phyloP scores from a whole-genome alignment of 2,888 invertebrate genomes.

The Serripes groenlandicus region DNA sequence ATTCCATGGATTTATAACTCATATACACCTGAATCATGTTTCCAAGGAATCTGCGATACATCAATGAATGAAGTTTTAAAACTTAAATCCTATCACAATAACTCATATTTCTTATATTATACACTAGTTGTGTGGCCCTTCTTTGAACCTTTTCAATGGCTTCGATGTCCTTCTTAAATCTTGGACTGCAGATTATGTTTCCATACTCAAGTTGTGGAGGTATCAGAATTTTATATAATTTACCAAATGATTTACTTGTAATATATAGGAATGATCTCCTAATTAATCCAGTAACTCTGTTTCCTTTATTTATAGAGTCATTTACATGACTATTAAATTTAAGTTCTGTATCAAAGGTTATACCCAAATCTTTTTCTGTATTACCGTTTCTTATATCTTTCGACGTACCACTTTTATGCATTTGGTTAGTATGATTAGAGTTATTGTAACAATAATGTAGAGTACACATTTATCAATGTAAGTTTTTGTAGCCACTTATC shows the following conservation, averaged over 20 bases:
- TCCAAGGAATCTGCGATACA: slow-evolving; percentile 30
- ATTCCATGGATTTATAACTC: slow-evolving; percentile 5
- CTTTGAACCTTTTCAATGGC: slow-evolving; percentile 18
- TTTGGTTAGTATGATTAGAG: not conserved
- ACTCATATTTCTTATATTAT: too few species aligned
- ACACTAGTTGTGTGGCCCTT: slow-evolving; percentile 24
- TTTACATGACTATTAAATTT: slow-evolving; percentile 36
- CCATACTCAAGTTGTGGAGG: slow-evolving; percentile 27
- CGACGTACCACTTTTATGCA: slow-evolving; percentile 13
- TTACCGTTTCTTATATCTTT: slow-evolving; percentile 7
- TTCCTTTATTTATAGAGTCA: slow-evolving; percentile 41
- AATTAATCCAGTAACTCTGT: slow-evolving; percentile 20
- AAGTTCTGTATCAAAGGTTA: slow-evolving; percentile 32
- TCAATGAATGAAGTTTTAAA: slow-evolving; percentile 19
- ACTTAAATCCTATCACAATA: slow-evolving; percentile 5
- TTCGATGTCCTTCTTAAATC: slow-evolving; percentile 28
- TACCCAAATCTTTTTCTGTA: slow-evolving; percentile 13
- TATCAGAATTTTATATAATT: slow-evolving; percentile 28
- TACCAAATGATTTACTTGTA: slow-evolving; percentile 26
- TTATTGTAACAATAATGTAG: slow-evolving; percentile 17
- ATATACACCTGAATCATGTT: slow-evolving; percentile 9
- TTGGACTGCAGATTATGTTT: slow-evolving; percentile 24
- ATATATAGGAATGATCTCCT: slow-evolving; percentile 29
- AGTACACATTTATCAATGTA: slow-evolving; percentile 17
- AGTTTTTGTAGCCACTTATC: slow-evolving; percentile 19